Evolutionary conservation across 2,113 vertebrate genomes (phyloP), one percentile per base, ranked within the genome.

Genomic region (Tragelaphus scriptus): DNA sequence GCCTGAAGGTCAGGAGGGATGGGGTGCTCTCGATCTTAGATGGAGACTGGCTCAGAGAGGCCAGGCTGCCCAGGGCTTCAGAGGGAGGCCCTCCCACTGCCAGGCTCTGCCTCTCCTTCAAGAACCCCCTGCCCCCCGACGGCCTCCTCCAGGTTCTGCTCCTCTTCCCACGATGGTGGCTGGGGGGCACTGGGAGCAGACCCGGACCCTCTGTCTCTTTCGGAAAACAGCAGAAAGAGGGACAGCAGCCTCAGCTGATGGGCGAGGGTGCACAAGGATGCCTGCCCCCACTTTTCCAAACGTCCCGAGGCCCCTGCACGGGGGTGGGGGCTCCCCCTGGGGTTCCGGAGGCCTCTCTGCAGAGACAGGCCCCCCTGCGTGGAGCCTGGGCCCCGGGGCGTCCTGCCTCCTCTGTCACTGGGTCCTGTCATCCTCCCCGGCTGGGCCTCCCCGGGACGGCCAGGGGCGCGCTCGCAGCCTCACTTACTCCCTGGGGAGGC

Each of bases 391-490:
- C 2, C 71, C 61, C 0, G 1, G 19, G 85, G 51, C 3, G 0
- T 65, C 30, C 12, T 47, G 11, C n/a, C 36, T 44, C 58, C 59
- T 30, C 53, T 28, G 0, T 25, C 2, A 3, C 32, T 0, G 0
- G 88, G 55, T 0, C 71, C 77, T n/a, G n/a, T 9, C 59, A 19
- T 90, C 88, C 96, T 85, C 75, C 93, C 95, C 91, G 1, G 1
- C 56, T 2, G 30, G 92, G 86, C 63, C 85, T 0, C 1, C 90
- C 4, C 68, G 1, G 2, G 82, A 49, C 0, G 0, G 40, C 75
- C 30, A n/a, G 0, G 1, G 61, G 85, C n/a, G 77, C 1, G 6
- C 63, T 0, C 0, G 55, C 94, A 86, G 55, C 87, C 80, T 94
- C n/a, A 4, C 14, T 49, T 23, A 75, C 51, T 59, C 49, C 59